These are phyloP conservation scores for Hyphantria cunea DNA, from an alignment of 1,140 invertebrate species.

Conservation along the genomic window DNA sequence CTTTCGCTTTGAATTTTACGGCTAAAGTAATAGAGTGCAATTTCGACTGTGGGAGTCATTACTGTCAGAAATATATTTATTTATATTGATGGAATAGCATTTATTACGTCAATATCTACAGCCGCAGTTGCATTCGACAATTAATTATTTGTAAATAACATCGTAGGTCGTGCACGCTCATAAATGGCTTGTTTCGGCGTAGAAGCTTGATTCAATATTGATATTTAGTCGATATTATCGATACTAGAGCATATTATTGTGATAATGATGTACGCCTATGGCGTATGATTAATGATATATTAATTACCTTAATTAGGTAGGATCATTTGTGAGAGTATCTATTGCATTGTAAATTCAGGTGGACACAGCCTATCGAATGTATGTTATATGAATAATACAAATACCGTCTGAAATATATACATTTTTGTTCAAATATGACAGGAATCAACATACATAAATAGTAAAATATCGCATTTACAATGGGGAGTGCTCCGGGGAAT, in stretches of 20 bases:
- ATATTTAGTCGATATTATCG: conserved; percentile 21
- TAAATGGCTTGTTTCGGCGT: conserved; percentile 48
- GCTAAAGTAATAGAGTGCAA: conserved; percentile 26
- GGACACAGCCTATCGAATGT: neutral
- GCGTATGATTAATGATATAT: conserved; percentile 2
- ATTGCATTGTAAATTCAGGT: neutral
- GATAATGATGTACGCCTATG: conserved; percentile 14
- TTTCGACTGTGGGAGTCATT: conserved; percentile 23
- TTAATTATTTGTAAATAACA: conserved; percentile 79
- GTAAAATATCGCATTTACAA: no score
- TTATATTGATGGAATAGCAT: conserved; percentile 61
- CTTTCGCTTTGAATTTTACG: conserved; percentile 35
- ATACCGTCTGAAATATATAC: no score
- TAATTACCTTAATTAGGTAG: conserved; percentile 14
- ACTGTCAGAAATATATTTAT: conserved; percentile 48
- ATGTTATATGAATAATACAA: no score
- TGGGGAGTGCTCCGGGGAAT: no score
- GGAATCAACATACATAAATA: no score
- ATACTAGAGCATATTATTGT: conserved; percentile 18
- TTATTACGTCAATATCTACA: conserved; percentile 74
- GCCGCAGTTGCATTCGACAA: conserved; percentile 73
- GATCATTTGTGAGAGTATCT: neutral
- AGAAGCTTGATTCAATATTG: conserved; percentile 33
- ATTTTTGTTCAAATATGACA: no score
- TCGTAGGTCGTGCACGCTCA: conserved; percentile 50